phyloP scores from a whole-genome alignment of 2,888 invertebrate species.

The Unio pictorum region DNA sequence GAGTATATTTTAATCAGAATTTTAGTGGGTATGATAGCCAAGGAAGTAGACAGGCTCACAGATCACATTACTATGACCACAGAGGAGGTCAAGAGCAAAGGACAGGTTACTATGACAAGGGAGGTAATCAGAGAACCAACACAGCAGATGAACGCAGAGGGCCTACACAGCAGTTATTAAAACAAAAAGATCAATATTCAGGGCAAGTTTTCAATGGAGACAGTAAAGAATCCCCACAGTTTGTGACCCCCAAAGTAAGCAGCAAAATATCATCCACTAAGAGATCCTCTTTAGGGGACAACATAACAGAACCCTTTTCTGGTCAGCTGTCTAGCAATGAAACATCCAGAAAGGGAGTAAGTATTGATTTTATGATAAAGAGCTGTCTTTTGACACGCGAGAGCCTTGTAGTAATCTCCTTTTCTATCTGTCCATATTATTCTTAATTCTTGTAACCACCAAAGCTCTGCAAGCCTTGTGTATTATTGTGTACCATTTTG shows the following conservation, averaged over 20 bases:
- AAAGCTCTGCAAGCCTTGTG: too few relatives aligned
- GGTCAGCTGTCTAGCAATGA: neutral
- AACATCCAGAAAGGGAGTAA: neutral
- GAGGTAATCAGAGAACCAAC: slow-evolving; percentile 14
- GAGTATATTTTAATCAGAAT: neutral
- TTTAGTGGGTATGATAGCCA: neutral
- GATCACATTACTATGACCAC: neutral
- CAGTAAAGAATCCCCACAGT: slow-evolving; percentile 28
- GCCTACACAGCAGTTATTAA: slow-evolving; percentile 5
- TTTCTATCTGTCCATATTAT: too few relatives aligned
- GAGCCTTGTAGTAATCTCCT: too few relatives aligned
- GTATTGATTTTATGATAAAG: too few relatives aligned
- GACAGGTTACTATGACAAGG: slow-evolving; percentile 19
- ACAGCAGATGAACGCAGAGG: slow-evolving; percentile 4
- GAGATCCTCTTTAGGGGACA: slow-evolving; percentile 13
- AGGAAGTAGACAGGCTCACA: neutral
- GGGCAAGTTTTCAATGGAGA: slow-evolving; percentile 33
- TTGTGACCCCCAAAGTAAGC: slow-evolving; percentile 53
- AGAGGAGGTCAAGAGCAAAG: slow-evolving; percentile 7
- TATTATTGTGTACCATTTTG: too few relatives aligned
- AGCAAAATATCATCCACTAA: slow-evolving; percentile 8
- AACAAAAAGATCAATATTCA: slow-evolving; percentile 9
- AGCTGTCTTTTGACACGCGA: too few relatives aligned
- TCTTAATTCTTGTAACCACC: too few relatives aligned
- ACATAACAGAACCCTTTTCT: neutral